A percentile compares a stretch with the other conserved stretches of the same genome.
Conservation (phyloP, 2,113 vertebrate species). For the Cyanoderma ruficeps region DNA sequence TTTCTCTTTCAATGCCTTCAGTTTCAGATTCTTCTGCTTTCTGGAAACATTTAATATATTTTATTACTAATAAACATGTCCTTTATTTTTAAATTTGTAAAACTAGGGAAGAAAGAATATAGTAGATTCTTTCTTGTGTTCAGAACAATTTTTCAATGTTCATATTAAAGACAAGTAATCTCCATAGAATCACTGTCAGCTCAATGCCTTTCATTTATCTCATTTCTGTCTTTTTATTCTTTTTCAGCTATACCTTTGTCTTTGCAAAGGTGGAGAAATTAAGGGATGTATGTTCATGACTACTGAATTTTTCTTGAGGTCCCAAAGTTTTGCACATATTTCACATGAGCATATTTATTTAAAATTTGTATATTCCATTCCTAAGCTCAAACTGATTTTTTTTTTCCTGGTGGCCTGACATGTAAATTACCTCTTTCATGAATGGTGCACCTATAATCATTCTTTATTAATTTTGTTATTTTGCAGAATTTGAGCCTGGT, state of each 20-base stretch:
- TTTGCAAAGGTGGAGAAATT: neutral
- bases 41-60: neutral
- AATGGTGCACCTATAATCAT: neutral
- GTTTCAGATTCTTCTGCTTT: neutral
- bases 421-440: neutral
- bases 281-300: neutral
- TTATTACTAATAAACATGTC: neutral
- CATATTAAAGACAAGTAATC: neutral
- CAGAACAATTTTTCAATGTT: neutral
- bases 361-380: neutral
- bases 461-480: neutral
- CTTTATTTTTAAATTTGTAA: neutral
- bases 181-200: neutral
- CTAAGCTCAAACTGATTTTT: neutral
- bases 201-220: neutral
- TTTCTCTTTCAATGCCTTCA: neutral
- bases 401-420: neutral
- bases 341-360: neutral
- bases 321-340: neutral
- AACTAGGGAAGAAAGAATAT: neutral
- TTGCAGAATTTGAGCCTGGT: neutral
- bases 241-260: neutral
- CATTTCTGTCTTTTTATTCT: neutral
- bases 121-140: neutral
- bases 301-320: neutral